Evolutionary conservation across 2,113 vertebrate genomes (phyloP).

Genomic region (Lethenteron camtschaticum): DNA sequence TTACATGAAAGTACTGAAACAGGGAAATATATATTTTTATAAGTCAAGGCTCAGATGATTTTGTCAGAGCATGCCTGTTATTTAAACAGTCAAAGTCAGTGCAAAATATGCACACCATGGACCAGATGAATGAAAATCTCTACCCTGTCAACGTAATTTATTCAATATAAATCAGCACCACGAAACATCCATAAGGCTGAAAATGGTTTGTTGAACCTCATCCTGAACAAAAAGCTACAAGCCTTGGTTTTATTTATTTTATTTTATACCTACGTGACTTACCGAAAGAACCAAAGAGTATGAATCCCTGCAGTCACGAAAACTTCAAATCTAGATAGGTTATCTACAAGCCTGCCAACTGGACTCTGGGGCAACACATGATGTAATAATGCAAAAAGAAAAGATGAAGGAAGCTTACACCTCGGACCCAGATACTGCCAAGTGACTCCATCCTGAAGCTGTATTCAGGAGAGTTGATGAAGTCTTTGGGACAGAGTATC

Average conservation of each 20-base stretch:
- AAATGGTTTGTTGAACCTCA: neutral
- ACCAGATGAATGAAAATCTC: neutral
- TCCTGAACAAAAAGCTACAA: neutral
- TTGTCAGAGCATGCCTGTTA: neutral
- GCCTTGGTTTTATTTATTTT: no score
- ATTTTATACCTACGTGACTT: no score
- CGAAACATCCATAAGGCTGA: neutral
- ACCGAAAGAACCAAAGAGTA: no score
- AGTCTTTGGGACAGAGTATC: no score
- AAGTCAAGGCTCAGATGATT: no score
- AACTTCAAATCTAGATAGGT: no score
- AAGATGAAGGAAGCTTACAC: neutral
- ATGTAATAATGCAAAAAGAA: neutral
- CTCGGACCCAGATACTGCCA: neutral
- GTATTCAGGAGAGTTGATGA: neutral
- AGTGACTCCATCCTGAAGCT: neutral
- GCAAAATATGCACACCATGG: neutral
- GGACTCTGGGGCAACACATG: neutral
- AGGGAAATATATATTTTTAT: no score
- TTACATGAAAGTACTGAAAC: no score
- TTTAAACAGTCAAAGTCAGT: neutral
- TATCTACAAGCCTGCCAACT: neutral
- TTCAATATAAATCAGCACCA: no score
- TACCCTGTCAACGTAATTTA: neutral
- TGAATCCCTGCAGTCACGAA: no score